Conservation (phyloP, 2,888 invertebrate species). For the Creontiades dilutus region DNA sequence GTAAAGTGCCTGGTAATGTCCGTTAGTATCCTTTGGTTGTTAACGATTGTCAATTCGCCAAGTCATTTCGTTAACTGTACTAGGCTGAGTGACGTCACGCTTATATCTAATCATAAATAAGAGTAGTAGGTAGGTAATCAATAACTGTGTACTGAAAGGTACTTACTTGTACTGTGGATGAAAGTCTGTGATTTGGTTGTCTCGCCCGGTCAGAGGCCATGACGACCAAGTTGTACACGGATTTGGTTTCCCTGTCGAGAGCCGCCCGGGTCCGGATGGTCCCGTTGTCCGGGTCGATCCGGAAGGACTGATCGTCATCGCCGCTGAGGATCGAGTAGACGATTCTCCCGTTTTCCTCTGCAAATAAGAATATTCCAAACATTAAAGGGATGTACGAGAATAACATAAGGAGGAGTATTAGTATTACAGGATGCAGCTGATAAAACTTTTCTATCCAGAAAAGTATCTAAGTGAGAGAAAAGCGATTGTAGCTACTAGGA, state of each 20-base stretch:
- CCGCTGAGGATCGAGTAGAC: conserved; percentile 90
- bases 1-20: no score
- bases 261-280: conserved; percentile 87
- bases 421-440: no score
- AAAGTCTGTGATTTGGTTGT: conserved; percentile 86
- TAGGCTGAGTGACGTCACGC: no score
- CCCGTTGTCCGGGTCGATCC: conserved; percentile 87
- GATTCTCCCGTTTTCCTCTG: conserved; percentile 92
- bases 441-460: no score
- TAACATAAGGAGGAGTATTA: neutral
- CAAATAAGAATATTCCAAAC: conserved; percentile 37
- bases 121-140: no score
- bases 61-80: no score
- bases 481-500: no score
- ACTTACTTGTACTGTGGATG: conserved; percentile 90
- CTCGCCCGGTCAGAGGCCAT: conserved; percentile 91
- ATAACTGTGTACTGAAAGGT: no score
- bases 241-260: conserved; percentile 91
- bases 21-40: no score
- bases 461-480: no score
- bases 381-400: neutral
- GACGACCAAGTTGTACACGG: conserved; percentile 90
- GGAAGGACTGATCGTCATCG: conserved; percentile 88
- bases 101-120: no score
- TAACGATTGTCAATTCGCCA: no score